These are phyloP conservation scores for Microtus pennsylvanicus DNA, from an alignment of 2,113 vertebrate species.

Conservation along the genomic window DNA sequence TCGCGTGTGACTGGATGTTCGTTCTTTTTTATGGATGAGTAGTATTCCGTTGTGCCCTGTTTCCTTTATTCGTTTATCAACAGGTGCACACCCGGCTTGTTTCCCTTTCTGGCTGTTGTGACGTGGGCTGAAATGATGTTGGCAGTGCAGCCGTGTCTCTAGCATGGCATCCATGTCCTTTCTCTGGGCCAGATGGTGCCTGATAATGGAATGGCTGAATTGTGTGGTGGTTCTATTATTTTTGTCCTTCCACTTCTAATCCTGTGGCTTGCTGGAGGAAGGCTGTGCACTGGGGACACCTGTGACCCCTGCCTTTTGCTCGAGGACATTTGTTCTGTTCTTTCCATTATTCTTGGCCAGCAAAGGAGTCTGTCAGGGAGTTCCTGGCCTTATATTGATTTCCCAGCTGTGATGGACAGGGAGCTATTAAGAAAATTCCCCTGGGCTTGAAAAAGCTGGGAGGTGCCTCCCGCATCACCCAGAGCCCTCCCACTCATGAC, in stretches of 20 bases:
- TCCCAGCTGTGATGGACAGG: background rate
- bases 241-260: background rate
- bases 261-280: background rate
- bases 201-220: background rate
- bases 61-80: background rate
- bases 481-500: background rate
- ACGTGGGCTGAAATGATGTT: background rate
- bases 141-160: background rate
- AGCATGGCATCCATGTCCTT: background rate
- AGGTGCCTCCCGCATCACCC: background rate
- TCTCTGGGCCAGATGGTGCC: no score
- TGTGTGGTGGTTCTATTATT: background rate
- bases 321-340: background rate
- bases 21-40: background rate
- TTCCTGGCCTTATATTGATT: background rate
- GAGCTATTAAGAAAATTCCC: background rate
- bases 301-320: background rate
- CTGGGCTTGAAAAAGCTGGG: no score
- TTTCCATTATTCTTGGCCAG: background rate
- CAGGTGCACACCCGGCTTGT: background rate
- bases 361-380: background rate
- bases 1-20: background rate
- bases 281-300: background rate
- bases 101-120: background rate
- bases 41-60: background rate